Conservation (phyloP, 2,113 vertebrate species). For the Synodontis membranacea region DNA sequence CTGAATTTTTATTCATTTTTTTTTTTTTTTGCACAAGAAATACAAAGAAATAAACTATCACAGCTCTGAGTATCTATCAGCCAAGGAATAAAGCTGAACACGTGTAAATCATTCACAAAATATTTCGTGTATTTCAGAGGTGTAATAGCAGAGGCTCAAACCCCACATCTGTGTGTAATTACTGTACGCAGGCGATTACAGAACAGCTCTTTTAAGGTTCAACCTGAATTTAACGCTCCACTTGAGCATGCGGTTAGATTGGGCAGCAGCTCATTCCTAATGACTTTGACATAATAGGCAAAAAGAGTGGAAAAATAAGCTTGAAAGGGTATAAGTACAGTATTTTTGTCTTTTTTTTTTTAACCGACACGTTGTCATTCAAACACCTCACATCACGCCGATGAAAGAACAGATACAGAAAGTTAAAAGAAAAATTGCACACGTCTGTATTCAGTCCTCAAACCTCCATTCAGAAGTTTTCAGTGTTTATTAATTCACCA, state of each 20-base stretch:
- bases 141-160: neutral
- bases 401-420: neutral
- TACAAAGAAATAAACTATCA: neutral
- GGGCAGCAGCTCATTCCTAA: constrained; percentile 52
- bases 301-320: constrained; percentile 38
- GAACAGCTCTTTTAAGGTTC: neutral
- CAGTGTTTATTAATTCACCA: neutral
- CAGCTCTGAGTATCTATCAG: neutral
- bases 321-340: constrained; percentile 46
- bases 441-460: neutral
- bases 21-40: neutral
- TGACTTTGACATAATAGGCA: constrained; percentile 36
- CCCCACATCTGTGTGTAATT: constrained; percentile 6
- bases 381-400: constrained; percentile 53
- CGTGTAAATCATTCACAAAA: neutral
- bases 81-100: neutral
- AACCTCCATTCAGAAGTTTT: neutral
- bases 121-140: neutral
- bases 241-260: constrained; percentile 36
- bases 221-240: neutral
- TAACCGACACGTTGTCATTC: constrained; percentile 43
- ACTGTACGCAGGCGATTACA: neutral
- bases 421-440: neutral
- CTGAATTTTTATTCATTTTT: neutral
- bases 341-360: constrained; percentile 10